Conservation (phyloP, 1,140 invertebrate species). For the Panagrolaimus sp. region DNA sequence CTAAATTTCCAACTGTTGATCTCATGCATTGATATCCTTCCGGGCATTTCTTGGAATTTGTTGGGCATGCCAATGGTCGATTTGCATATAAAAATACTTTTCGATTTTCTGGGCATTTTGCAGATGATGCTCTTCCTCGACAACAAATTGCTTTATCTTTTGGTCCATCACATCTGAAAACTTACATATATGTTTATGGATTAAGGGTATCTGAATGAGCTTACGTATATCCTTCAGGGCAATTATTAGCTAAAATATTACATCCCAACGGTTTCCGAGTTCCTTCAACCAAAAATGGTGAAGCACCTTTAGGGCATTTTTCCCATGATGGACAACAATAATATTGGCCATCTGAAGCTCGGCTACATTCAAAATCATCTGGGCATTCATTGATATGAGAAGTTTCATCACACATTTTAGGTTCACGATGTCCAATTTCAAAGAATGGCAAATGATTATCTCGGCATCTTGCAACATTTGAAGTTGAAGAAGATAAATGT, state of each 20-base stretch:
- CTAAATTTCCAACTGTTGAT: conserved; percentile 43
- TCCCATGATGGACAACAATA: conserved; percentile 52
- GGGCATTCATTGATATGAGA: conserved; percentile 42
- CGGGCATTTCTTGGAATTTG: conserved; percentile 53
- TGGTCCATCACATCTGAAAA: conserved; percentile 49
- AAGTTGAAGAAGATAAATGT: not conserved
- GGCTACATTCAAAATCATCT: conserved; percentile 47
- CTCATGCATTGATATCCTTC: conserved; percentile 47
- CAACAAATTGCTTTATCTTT: conserved; percentile 49
- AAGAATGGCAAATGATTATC: conserved; percentile 45
- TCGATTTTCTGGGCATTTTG: conserved; percentile 46
- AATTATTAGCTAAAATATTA: conserved; percentile 55
- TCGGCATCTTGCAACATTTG: conserved; percentile 29
- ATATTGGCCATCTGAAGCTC: conserved; percentile 38
- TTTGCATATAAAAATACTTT: conserved; percentile 47
- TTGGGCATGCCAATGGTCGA: conserved; percentile 45
- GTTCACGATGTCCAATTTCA: conserved; percentile 33
- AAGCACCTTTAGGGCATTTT: conserved; percentile 39
- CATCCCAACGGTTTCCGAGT: conserved; percentile 46
- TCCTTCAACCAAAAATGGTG: conserved; percentile 49
- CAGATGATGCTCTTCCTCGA: conserved; percentile 27
- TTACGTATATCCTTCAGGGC: conserved; percentile 55
- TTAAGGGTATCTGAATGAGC: not conserved
- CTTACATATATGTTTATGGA: not conserved
- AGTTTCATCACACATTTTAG: conserved; percentile 14